A percentile compares a stretch with the other conserved stretches of the same genome.
Conservation (phyloP, 2,113 vertebrate species). For the Bos indicus region DNA sequence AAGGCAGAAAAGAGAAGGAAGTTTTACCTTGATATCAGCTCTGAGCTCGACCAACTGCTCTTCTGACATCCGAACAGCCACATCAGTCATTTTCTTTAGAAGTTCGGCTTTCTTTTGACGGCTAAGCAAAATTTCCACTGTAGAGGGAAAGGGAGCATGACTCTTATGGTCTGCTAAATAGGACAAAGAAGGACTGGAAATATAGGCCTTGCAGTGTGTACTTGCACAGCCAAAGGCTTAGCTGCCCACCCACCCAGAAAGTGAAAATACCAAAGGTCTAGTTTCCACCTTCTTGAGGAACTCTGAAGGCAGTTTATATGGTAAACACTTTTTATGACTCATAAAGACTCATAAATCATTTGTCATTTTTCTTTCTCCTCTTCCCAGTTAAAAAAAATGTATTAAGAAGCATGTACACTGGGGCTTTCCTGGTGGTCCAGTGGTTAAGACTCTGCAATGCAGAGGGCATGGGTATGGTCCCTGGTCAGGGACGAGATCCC, state of each 20-base stretch:
- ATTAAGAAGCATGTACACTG: conserved; percentile 2
- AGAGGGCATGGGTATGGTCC: not conserved
- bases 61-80: conserved; percentile 92
- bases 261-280: conserved; percentile 18
- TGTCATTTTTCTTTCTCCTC: conserved; percentile 34
- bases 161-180: not conserved
- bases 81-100: conserved; percentile 89
- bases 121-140: conserved; percentile 89
- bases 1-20: not conserved
- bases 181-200: conserved; percentile 13
- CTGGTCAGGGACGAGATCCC: not conserved
- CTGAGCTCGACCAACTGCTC: conserved; percentile 93
- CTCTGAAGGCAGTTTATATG: conserved; percentile 20
- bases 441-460: not conserved
- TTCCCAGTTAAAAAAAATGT: not conserved
- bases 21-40: conserved; percentile 92
- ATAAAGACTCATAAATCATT: conserved; percentile 25
- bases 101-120: conserved; percentile 93
- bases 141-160: conserved; percentile 45
- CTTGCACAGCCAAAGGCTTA: not conserved
- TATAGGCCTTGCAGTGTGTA: not conserved
- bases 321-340: conserved; percentile 30
- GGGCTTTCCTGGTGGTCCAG: not conserved
- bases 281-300: not conserved
- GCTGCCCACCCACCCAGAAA: conserved; percentile 17